Conservation (phyloP, 2,888 invertebrate genomes). For the Lasiommata megera region DNA sequence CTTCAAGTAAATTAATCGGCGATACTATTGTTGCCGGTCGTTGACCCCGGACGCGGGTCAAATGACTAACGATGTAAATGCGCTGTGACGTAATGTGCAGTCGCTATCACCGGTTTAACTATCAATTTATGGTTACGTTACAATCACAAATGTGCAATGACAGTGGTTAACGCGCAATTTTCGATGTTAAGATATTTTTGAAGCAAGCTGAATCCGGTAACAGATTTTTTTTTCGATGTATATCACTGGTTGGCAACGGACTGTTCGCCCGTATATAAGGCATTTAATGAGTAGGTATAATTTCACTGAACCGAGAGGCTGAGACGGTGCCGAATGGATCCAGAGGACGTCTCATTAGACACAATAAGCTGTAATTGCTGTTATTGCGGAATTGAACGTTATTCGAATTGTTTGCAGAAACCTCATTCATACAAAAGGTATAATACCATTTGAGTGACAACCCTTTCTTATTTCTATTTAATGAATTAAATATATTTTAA, state of each 20-base stretch:
- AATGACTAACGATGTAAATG: slow-evolving; percentile 8
- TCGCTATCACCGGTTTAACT: not conserved
- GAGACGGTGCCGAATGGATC: slow-evolving; percentile 1
- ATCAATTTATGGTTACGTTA: no score
- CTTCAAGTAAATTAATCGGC: slow-evolving; percentile 14
- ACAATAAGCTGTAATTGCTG: slow-evolving; percentile 19
- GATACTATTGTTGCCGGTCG: slow-evolving; percentile 32
- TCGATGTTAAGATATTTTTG: no score
- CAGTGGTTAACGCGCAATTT: no score
- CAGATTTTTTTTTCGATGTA: no score
- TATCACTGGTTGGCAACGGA: no score
- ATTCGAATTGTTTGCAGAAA: slow-evolving; percentile 4
- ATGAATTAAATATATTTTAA: no score
- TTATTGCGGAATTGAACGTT: slow-evolving; percentile 21
- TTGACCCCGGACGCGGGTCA: slow-evolving; percentile 39
- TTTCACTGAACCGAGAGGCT: not conserved
- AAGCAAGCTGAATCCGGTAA: not conserved
- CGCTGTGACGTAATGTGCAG: not conserved
- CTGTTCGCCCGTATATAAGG: no score
- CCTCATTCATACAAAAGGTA: not conserved
- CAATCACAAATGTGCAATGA: no score
- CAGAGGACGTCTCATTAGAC: slow-evolving; percentile 10
- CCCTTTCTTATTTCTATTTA: no score
- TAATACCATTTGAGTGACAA: no score
- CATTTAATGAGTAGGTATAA: not conserved